These are phyloP conservation scores for Thinocorus orbignyianus DNA, from an alignment of 2,113 vertebrate species.

Conservation along the genomic window DNA sequence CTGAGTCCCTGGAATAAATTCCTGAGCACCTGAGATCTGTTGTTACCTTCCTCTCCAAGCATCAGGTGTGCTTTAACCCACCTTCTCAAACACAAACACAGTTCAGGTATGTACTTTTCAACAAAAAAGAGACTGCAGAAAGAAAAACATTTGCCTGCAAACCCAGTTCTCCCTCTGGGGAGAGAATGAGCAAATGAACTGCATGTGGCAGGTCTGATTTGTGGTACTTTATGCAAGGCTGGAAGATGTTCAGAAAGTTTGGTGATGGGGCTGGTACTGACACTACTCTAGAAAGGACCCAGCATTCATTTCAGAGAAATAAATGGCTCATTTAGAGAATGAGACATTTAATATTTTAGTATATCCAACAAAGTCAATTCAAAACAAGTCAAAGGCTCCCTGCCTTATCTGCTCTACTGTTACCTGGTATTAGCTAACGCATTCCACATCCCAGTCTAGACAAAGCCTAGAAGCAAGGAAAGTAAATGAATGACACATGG, in stretches of 20 bases:
- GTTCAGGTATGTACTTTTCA: not conserved
- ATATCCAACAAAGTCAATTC: not conserved
- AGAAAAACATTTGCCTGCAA: not conserved
- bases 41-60: not conserved
- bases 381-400: not conserved
- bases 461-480: slow-evolving; percentile 22
- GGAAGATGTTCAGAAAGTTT: not conserved
- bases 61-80: not conserved
- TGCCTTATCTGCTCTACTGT: not conserved
- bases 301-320: not conserved
- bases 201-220: not conserved
- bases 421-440: not conserved
- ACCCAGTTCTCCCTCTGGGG: not conserved
- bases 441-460: not conserved
- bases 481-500: not conserved
- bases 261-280: not conserved
- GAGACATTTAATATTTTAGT: not conserved
- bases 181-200: not conserved
- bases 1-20: not conserved
- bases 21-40: not conserved
- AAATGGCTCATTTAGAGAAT: not conserved
- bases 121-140: not conserved
- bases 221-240: not conserved
- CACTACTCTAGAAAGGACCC: not conserved
- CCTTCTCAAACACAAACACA: not conserved